Base-by-base conservation (phyloP, 35 echinoderm and acorn worm genomes). In the Diadema setosum region DNA sequence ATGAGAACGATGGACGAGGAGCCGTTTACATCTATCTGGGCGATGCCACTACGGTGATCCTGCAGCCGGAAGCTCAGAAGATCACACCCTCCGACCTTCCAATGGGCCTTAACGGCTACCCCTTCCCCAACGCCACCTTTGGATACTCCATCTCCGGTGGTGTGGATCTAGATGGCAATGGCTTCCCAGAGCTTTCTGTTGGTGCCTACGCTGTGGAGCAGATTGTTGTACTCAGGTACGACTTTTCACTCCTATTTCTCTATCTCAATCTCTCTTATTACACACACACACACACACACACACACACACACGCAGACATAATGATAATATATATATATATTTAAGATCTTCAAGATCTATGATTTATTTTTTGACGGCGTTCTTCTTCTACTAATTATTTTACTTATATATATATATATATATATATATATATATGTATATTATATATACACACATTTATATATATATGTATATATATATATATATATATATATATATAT, bases 1-100 rank as follows among this genome's bases (percentile, higher is more conserved):
- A 94, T 83, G 92, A 99, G 65, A 94, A 99, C 48, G 46, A 99
- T 55, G 93, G 92, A 20, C 78, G 86, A 60, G 96, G 96, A 9
- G 92, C 96, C 15, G 92, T 99, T 0, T 99, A 99, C 60, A 91
- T 99, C 5, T 99, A 91, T 76, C 81, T 83, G 8, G 96, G 96
- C 20, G 60, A 59, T 15, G 12, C 20, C 4, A 3, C 40, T 7
- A 78, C 86, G 17, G 96, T 92, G 4, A 46, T 91, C 0, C 65
- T 59, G 16, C 65, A 89, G 40, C 85, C 89, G 0, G 80, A 82
- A 3, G 45, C 86, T 18, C 96, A 99, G 74, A 99, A 99, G 87
- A 99, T 99, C 23, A 94, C 89, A 2, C 89, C 96, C 14, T 44
- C 88, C 2, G 84, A 87, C 25, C 63, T 93, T 0, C 87, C 91